A percentile compares a stretch with the other conserved stretches of the same genome.
Conservation (phyloP, 2,113 vertebrate genomes). For the Euleptes europaea region DNA sequence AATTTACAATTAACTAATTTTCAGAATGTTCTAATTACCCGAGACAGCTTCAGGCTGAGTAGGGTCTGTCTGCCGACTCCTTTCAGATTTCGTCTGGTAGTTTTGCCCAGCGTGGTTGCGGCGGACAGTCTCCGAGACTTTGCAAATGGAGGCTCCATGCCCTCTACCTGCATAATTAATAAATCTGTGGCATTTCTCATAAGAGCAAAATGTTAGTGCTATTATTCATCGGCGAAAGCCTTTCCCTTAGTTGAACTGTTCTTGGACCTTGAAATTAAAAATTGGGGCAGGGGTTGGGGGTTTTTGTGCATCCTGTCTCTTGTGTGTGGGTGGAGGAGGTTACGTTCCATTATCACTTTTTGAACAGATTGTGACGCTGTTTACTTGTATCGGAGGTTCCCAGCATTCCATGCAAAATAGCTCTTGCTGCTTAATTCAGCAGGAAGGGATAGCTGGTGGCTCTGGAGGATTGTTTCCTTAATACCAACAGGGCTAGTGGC, state of each 20-base stretch:
- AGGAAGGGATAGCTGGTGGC: background rate
- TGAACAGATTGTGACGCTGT: background rate
- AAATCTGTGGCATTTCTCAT: background rate
- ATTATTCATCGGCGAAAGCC: background rate
- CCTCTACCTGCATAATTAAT: background rate
- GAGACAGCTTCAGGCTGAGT: background rate
- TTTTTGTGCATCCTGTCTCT: background rate
- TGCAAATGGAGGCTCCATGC: conserved; percentile 20
- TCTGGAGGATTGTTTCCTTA: background rate
- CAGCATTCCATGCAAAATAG: background rate
- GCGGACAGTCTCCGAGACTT: background rate
- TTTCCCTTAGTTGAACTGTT: background rate
- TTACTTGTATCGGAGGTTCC: background rate
- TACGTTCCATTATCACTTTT: background rate
- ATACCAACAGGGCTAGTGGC: background rate
- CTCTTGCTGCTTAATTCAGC: background rate
- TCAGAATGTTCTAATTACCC: background rate
- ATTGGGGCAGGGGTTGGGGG: background rate
- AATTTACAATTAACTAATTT: background rate
- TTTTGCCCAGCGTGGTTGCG: background rate
- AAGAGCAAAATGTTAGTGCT: background rate
- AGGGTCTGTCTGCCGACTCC: background rate
- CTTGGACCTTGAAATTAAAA: background rate
- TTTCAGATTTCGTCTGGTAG: conserved; percentile 18
- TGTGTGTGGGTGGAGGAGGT: background rate